These are phyloP conservation scores for Sphaerophoria taeniata DNA, from an alignment of 2,888 invertebrate species.

Conservation along the genomic window DNA sequence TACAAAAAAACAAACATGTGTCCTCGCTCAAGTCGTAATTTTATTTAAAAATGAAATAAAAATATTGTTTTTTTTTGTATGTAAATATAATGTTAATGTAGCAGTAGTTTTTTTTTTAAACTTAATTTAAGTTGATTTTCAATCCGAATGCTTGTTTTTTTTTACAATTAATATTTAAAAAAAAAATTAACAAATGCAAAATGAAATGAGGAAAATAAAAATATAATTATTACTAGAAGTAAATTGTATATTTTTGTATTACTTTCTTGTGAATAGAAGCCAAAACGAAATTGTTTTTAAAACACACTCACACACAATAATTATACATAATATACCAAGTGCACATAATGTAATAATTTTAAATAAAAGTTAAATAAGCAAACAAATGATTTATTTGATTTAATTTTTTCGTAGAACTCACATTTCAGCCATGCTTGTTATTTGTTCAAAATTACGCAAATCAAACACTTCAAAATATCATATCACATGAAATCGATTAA, in stretches of 20 bases:
- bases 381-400: constrained; percentile 25
- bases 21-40: constrained; percentile 69
- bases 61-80: constrained; percentile 47
- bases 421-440: constrained; percentile 26
- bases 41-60: constrained; percentile 56
- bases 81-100: constrained; percentile 63
- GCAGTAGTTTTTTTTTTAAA: constrained; percentile 56
- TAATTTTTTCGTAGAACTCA: constrained; percentile 33
- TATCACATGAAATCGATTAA: constrained; percentile 66
- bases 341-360: constrained; percentile 25
- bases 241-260: constrained; percentile 72
- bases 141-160: constrained; percentile 61
- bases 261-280: constrained; percentile 66
- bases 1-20: constrained; percentile 45
- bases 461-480: constrained; percentile 60
- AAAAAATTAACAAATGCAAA: constrained; percentile 34
- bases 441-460: constrained; percentile 24
- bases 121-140: constrained; percentile 50
- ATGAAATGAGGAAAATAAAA: constrained; percentile 4
- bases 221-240: constrained; percentile 48
- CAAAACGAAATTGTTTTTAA: constrained; percentile 55
- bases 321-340: constrained; percentile 9
- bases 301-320: constrained; percentile 14
- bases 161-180: constrained; percentile 29
- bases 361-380: constrained; percentile 18